Conservation (phyloP, 37 sponge, comb jelly and placozoan species). For the Ephydatia muelleri region DNA sequence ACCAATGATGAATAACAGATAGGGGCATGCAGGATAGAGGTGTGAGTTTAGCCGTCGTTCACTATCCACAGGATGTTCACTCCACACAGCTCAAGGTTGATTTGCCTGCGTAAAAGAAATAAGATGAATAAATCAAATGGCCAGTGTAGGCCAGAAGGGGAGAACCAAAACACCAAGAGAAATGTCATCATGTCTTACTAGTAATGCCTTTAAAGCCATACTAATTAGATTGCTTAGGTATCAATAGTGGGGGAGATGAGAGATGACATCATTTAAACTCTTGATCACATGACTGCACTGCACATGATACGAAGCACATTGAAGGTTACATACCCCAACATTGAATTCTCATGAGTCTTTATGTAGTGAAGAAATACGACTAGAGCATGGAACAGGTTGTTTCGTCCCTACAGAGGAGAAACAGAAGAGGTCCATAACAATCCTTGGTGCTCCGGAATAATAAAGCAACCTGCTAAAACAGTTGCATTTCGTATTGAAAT, state of each 20-base stretch:
- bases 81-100: constrained; percentile 73
- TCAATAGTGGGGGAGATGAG: background rate
- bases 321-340: constrained; percentile 70
- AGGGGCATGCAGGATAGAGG: too few species aligned
- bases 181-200: too few species aligned
- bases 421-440: too few species aligned
- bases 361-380: constrained; percentile 74
- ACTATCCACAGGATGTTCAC: constrained; percentile 84
- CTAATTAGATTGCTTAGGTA: background rate
- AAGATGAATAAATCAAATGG: background rate
- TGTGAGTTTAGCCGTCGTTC: background rate
- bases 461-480: too few species aligned
- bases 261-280: background rate
- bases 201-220: too few species aligned
- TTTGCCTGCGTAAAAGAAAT: constrained; percentile 37
- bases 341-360: constrained; percentile 68
- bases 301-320: background rate
- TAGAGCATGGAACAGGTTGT: constrained; percentile 88
- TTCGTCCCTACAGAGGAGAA: constrained; percentile 59
- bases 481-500: too few species aligned
- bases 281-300: background rate
- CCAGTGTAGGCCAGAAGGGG: background rate
- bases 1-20: too few species aligned
- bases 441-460: too few species aligned
- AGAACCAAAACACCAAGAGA: background rate